These are phyloP conservation scores for Limonius californicus DNA, from an alignment of 1,140 invertebrate genomes.

Conservation along the genomic window DNA sequence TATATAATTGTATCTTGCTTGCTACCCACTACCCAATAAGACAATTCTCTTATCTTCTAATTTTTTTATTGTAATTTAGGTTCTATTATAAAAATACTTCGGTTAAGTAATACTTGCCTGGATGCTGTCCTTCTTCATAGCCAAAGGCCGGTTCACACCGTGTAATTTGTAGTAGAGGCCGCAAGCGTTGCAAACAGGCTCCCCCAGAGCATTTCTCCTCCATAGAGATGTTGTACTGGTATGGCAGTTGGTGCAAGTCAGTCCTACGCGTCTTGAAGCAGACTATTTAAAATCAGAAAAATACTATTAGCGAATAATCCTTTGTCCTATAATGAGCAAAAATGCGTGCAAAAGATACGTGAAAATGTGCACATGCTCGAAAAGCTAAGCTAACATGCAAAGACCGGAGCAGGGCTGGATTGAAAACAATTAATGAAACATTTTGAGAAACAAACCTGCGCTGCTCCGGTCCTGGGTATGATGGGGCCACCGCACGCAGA, in stretches of 20 bases:
- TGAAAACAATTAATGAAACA: not conserved
- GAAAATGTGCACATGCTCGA: conserved; percentile 4
- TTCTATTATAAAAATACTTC: too few relatives aligned
- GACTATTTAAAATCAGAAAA: conserved; percentile 49
- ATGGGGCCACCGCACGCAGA: conserved; percentile 33
- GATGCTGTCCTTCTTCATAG: conserved; percentile 96
- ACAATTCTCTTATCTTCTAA: too few relatives aligned
- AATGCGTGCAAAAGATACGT: not conserved
- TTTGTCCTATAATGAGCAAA: too few relatives aligned
- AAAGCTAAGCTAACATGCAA: conserved; percentile 2
- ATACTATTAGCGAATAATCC: too few relatives aligned
- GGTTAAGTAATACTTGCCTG: too few relatives aligned
- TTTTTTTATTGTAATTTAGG: too few relatives aligned
- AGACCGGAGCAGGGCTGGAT: not conserved
- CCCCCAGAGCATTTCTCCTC: conserved; percentile 80
- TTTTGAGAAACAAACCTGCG: conserved; percentile 25
- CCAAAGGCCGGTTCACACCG: conserved; percentile 75
- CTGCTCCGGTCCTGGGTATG: conserved; percentile 28
- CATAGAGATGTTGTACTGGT: conserved; percentile 85
- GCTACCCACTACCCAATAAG: not conserved
- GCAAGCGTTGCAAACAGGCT: conserved; percentile 93
- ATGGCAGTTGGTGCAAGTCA: conserved; percentile 87
- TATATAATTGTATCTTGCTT: too few relatives aligned
- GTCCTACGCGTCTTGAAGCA: conserved; percentile 71
- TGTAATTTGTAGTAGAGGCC: conserved; percentile 92